Base-by-base conservation (phyloP, 2,113 vertebrate species). In the Jacana jacana region DNA sequence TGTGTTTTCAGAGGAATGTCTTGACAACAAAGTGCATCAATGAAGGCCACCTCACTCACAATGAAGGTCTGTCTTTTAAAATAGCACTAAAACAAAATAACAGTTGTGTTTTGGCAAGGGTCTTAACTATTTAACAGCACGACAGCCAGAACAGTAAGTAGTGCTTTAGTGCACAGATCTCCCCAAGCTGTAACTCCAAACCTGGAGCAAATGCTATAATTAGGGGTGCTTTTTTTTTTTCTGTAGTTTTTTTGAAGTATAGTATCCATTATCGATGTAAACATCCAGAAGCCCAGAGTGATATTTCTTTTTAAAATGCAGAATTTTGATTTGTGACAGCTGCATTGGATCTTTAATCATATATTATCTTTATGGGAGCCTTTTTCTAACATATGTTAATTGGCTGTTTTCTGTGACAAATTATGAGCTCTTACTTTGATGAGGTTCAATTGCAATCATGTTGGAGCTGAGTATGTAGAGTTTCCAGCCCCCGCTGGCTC, bases 391-490 rank as follows among this genome's bases (percentile, higher is more conserved):
- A 98, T 99, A 99, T 99, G 98, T 99, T 99, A 99, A 99, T 99
- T 99, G 98, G 98, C 99, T 99, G 99, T 99, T 99, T 99, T 99
- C 99, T 99, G 98, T 99, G 99, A 99, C 99, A 99, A 99, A 99
- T 99, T 99, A 99, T 98, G 99, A 99, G 98, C 98, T 98, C 98
- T 98, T 97, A 98, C 99, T 99, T 99, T 99, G 99, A 99, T 99
- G 99, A 99, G 99, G 98, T 99, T 98, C 98, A 98, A 98, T 98
- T 98, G 98, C 98, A 99, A 99, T 99, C 98, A 98, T 98, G 98
- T 98, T 98, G 98, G 98, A 99, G 98, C 98, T 95, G 98, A 99
- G 98, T 98, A 98, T 93, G 96, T 97, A 97, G 97, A 98, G 97
- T 98, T 99, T 99, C 99, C 98, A 99, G 97, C 98, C 98, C 98